Base-by-base conservation (phyloP, 2,888 invertebrate species). In the Pterostichus niger region DNA sequence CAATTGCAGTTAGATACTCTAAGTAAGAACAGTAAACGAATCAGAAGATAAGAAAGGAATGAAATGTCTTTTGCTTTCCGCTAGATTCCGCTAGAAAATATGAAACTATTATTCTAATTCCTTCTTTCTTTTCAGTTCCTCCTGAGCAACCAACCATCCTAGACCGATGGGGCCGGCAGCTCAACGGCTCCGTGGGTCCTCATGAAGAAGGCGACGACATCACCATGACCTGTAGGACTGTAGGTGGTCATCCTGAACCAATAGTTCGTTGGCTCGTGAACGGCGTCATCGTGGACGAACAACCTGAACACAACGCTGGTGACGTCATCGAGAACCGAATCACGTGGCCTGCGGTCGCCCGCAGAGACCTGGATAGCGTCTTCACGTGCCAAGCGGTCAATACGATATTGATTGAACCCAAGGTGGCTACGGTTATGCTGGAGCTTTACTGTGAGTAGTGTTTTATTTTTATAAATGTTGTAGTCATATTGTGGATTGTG, bases 301-400 rank as follows among this genome's bases (percentile, higher is more conserved):
- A 95, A 89, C 95, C 95, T 88, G 96, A 96, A 88, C 95, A 95
- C 90, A 95, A 95, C 89, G 95, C 95, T 6, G 96, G 96, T 24
- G 96, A 96, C 90, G 96, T 96, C 77, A 96, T 96, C 87, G 96
- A 96, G 90, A 96, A 96, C 91, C 92, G 95, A 86, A 92, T 95
- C 85, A 91, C 93, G 79, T 94, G 96, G 94, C 94, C 94, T 71
- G 93, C 94, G 71, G 93, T 96, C 85, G 92, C 94, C 82, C 92
- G 97, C 83, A 94, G 94, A 33, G 96, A 97, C 91, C 93, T 97
- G 87, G 96, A 96, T 86, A 94, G 96, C 17, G 94, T 96, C 85
- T 96, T 96, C 91, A 96, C 96, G 82, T 97, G 97, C 88, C 96
- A 96, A 89, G 96, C 97, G 33, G 92, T 94, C 88, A 97, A 97